Evolutionary conservation across 2,797 vertebrate species (phyloP).

Genomic region (Sandelia bainsii): DNA sequence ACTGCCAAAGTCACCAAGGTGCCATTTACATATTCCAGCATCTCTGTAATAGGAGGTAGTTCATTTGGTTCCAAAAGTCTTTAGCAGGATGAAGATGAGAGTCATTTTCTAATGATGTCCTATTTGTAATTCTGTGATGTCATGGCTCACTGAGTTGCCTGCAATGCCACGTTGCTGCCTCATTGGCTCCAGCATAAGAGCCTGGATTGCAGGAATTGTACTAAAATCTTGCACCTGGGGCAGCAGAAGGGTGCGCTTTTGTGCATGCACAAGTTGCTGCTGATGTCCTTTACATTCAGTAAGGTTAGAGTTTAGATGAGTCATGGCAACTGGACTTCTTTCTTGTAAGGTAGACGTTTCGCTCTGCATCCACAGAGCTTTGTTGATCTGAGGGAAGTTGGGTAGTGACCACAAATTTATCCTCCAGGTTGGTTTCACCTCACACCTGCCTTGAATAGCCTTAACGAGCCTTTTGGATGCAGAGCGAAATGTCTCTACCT

Average conservation of each 20-base stretch:
- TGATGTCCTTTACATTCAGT: slow-evolving; percentile 35
- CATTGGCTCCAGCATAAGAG: slow-evolving; percentile 46
- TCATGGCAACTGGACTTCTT: too few relatives aligned
- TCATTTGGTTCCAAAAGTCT: slow-evolving; percentile 47
- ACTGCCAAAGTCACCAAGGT: slow-evolving; percentile 43
- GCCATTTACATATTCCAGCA: slow-evolving; percentile 44
- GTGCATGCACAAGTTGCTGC: slow-evolving; percentile 35
- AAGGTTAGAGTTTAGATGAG: slow-evolving; percentile 37
- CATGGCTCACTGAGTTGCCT: slow-evolving; percentile 41
- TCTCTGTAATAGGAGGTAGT: slow-evolving; percentile 13
- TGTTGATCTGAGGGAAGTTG: too few relatives aligned
- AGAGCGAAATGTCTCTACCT: too few relatives aligned
- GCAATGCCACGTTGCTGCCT: slow-evolving; percentile 34
- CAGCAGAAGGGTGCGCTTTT: slow-evolving; percentile 32
- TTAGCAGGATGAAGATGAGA: slow-evolving; percentile 51
- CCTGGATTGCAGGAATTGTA: slow-evolving; percentile 12
- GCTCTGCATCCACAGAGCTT: too few relatives aligned
- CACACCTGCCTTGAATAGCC: too few relatives aligned
- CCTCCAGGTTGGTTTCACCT: too few relatives aligned
- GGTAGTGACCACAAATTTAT: too few relatives aligned
- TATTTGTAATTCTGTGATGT: slow-evolving; percentile 62
- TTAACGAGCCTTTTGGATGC: too few relatives aligned
- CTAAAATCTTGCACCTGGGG: slow-evolving; percentile 31
- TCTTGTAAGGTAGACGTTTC: too few relatives aligned
- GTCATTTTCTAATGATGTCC: slow-evolving; percentile 38